Evolutionary conservation across 2,888 invertebrate genomes (phyloP).

Genomic region (Aphrophora alni): DNA sequence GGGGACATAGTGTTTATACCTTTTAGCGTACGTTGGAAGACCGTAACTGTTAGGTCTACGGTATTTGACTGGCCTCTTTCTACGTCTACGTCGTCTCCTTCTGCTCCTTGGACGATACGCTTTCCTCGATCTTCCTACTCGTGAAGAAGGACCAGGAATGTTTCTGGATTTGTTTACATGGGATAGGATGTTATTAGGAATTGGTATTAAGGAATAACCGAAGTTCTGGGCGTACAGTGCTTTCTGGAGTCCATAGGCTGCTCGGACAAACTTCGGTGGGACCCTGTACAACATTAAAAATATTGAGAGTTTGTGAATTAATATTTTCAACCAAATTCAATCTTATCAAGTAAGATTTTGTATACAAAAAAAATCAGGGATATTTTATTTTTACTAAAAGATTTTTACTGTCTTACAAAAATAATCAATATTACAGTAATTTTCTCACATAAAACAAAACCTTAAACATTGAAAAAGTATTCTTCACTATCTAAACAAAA

Average conservation of each 20-base stretch:
- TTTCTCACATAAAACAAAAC: too few relatives aligned
- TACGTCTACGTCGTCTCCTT: constrained; percentile 17
- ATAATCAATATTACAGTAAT: too few relatives aligned
- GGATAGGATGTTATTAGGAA: constrained; percentile 38
- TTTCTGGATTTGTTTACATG: constrained; percentile 33
- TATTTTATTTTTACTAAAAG: too few relatives aligned
- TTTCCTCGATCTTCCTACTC: constrained; percentile 16
- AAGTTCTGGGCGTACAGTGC: constrained; percentile 43
- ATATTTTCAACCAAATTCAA: too few relatives aligned
- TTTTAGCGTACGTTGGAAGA: constrained; percentile 29
- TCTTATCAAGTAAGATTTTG: too few relatives aligned
- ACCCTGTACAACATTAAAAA: constrained; percentile 42
- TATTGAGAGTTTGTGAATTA: background rate
- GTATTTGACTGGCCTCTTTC: constrained; percentile 12
- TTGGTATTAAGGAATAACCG: constrained; percentile 44
- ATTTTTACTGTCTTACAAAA: too few relatives aligned
- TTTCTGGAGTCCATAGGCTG: constrained; percentile 44
- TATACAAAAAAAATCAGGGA: too few relatives aligned
- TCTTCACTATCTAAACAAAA: too few relatives aligned
- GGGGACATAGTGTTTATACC: constrained; percentile 35
- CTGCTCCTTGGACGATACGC: constrained; percentile 17
- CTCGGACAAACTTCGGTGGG: constrained; percentile 47
- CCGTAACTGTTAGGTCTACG: constrained; percentile 27
- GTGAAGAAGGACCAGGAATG: constrained; percentile 10
- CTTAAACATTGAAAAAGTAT: too few relatives aligned